Evolutionary conservation across 2,888 invertebrate species (phyloP).

Genomic region (Dasypogon diadema): DNA sequence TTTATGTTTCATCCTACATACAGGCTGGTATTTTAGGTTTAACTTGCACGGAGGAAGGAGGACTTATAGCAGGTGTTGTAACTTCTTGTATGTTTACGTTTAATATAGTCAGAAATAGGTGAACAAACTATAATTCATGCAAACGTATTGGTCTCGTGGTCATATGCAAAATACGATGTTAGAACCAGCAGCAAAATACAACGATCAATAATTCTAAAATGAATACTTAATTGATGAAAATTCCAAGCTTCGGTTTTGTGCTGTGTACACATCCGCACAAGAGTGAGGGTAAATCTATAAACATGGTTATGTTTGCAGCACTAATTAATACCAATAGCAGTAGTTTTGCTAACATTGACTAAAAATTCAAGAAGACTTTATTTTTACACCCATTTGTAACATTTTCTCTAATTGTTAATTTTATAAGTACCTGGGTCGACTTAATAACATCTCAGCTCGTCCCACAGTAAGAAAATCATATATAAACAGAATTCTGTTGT

Average conservation of each 20-base stretch:
- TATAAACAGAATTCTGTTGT: too few species aligned
- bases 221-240: neutral
- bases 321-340: too few species aligned
- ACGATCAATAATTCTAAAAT: slow-evolving; percentile 53
- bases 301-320: too few species aligned
- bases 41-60: slow-evolving; percentile 1
- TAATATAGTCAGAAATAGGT: slow-evolving; percentile 44
- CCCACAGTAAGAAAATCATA: too few species aligned
- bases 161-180: slow-evolving; percentile 55
- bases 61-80: slow-evolving; percentile 41
- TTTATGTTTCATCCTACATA: slow-evolving; percentile 56
- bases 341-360: too few species aligned
- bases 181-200: slow-evolving; percentile 44
- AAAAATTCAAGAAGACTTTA: too few species aligned
- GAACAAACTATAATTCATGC: slow-evolving; percentile 49
- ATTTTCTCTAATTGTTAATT: too few species aligned
- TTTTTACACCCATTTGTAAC: too few species aligned
- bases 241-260: neutral
- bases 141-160: slow-evolving; percentile 54
- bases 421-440: too few species aligned
- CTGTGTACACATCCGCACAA: too few species aligned
- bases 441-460: too few species aligned
- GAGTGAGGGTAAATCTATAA: too few species aligned
- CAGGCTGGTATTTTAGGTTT: slow-evolving; percentile 40
- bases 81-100: slow-evolving; percentile 48